Evolutionary conservation across 2,797 vertebrate species (phyloP).

Genomic region (Phrynocephalus guinanensis): DNA sequence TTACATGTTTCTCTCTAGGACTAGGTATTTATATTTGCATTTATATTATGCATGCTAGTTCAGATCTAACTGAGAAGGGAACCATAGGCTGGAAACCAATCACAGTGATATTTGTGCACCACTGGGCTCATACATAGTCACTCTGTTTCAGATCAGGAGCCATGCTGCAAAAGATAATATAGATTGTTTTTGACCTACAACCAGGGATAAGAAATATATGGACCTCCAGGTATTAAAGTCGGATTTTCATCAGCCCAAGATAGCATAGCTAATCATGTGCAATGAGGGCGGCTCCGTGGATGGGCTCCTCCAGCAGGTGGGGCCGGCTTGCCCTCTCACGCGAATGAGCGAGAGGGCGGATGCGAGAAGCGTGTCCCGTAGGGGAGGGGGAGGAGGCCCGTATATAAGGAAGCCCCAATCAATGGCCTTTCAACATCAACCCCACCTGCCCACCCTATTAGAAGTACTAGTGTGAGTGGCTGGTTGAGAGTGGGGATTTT

Average conservation of each 20-base stretch:
- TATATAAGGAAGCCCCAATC: too few species aligned
- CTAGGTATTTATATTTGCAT: not conserved
- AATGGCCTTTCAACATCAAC: too few species aligned
- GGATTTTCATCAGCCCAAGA: not conserved
- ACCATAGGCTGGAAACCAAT: not conserved
- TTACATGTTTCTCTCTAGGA: not conserved
- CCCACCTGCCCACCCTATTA: too few species aligned
- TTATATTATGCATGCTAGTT: not conserved
- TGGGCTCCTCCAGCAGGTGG: too few species aligned
- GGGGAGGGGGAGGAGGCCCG: too few species aligned
- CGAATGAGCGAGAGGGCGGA: too few species aligned
- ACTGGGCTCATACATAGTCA: not conserved
- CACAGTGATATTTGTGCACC: not conserved
- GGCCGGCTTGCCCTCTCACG: too few species aligned
- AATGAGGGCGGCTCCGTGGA: too few species aligned
- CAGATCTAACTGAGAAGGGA: not conserved
- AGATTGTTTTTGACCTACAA: not conserved
- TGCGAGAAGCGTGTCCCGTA: too few species aligned
- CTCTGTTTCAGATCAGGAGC: not conserved
- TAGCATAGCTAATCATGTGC: too few species aligned
- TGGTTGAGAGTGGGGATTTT: too few species aligned
- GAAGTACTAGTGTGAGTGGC: too few species aligned
- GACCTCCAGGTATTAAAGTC: not conserved
- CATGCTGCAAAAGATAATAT: not conserved
- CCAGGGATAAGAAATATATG: not conserved